Conservation (phyloP, 2,113 vertebrate genomes). For the Megaleporinus macrocephalus region DNA sequence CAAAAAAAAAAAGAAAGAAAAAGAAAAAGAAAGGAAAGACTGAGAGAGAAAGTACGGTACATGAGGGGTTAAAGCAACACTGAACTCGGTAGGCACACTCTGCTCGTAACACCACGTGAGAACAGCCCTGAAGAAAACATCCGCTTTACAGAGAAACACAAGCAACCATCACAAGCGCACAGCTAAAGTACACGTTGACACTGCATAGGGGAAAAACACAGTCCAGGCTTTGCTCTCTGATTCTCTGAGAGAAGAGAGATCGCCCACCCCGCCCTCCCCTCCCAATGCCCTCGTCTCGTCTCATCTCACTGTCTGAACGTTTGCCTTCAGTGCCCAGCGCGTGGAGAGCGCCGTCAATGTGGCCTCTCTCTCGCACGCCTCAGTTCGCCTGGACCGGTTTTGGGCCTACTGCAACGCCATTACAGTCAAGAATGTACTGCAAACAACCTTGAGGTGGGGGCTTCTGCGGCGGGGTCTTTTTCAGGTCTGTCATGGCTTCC, state of each 20-base stretch:
- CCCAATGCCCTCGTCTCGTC: constrained; percentile 72
- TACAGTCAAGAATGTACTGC: constrained; percentile 93
- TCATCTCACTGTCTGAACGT: constrained; percentile 59
- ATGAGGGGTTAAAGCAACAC: constrained; percentile 79
- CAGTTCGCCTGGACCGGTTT: constrained; percentile 95
- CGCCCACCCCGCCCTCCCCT: constrained; percentile 55
- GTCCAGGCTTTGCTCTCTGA: constrained; percentile 73
- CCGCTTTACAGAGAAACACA: constrained; percentile 81
- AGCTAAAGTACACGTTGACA: constrained; percentile 85
- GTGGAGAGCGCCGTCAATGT: not conserved
- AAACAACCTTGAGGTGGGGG: constrained; percentile 95
- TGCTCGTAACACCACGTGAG: constrained; percentile 83
- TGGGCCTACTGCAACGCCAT: constrained; percentile 87
- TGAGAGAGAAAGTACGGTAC: constrained; percentile 31
- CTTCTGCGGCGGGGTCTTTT: constrained; percentile 83
- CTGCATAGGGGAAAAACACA: constrained; percentile 91
- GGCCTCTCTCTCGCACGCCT: constrained; percentile 64
- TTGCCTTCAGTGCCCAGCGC: not conserved
- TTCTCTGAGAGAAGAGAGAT: not conserved
- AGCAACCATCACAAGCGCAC: constrained; percentile 88
- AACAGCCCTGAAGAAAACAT: constrained; percentile 85
- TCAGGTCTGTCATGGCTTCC: constrained; percentile 78
- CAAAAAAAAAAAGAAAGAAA: constrained; percentile 39
- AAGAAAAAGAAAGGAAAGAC: constrained; percentile 47
- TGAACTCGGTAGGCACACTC: constrained; percentile 87